Evolutionary conservation across 2,797 vertebrate genomes (phyloP), one percentile per base, ranked within the genome.

Genomic region (Syngnathus rostellatus): DNA sequence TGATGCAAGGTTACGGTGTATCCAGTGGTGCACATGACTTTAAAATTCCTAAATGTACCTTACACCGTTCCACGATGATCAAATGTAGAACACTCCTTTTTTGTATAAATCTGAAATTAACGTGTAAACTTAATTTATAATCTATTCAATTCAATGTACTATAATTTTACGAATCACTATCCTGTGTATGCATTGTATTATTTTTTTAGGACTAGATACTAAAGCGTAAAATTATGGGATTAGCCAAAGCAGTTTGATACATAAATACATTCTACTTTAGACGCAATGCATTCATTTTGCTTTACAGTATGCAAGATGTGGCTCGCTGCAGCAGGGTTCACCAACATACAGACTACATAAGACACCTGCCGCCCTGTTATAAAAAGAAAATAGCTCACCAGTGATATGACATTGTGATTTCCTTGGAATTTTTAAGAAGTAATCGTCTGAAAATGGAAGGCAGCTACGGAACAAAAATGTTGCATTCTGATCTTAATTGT

Each of bases 1-100:
- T 11, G n/a, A 72, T 40, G 73, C 70, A 76, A 59, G 11, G 40
- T 23, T 31, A 14, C 39, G 19, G 23, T 41, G 19, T 21, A 3
- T 3, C 38, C n/a, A 8, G 2, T 43, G 38, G 39, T 12, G 38
- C 40, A 61, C 1, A n/a, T 5, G n/a, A 43, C 14, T 61, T 61
- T 23, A 62, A 62, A 43, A 25, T 43, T 12, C 40, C 14, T 12
- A 43, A 12, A 43, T 14, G 9, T 23, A 45, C 1, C 7, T 8
- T 43, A 23, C 0, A 21, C 8, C n/a, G 40, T 16, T 12, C 58
- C 2, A 6, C 21, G 1, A 1, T 61, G 11, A 40, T 11, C 2
- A n/a, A 59, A 41, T 23, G 19, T 10, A 3, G 21, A 21, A 6
- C 19, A 2, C 19, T 11, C 2, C 12, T 43, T 43, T 59, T 19